Conservation (phyloP, 2,888 invertebrate genomes). For the Spatulosminthurus flaviceps region DNA sequence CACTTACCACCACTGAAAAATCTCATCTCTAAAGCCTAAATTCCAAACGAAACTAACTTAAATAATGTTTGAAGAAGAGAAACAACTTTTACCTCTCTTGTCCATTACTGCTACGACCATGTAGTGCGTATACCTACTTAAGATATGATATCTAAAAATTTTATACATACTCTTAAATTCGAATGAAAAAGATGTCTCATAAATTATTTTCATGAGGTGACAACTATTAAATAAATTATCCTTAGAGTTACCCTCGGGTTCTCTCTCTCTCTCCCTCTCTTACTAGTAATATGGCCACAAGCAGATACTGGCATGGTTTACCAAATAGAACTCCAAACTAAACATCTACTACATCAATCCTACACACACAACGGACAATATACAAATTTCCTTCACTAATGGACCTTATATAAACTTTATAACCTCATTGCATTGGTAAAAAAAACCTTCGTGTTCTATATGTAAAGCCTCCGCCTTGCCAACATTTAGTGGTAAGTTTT, state of each 20-base stretch:
- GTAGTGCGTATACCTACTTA: background rate
- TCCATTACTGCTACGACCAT: background rate
- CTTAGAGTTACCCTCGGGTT: conserved; percentile 12
- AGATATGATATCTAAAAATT: background rate
- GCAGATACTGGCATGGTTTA: background rate
- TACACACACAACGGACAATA: too few relatives aligned
- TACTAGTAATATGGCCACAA: background rate
- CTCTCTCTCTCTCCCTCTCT: conserved; percentile 9
- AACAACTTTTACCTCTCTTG: conserved; percentile 10
- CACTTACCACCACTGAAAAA: background rate
- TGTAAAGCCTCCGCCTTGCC: too few relatives aligned
- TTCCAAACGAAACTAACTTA: background rate
- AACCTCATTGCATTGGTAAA: too few relatives aligned
- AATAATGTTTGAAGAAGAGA: conserved; percentile 4
- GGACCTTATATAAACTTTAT: background rate
- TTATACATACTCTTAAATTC: background rate
- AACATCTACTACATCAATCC: background rate
- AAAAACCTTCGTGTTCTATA: too few relatives aligned
- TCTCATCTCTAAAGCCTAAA: background rate
- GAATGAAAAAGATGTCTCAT: conserved; percentile 9
- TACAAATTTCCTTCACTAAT: background rate
- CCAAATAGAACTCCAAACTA: background rate
- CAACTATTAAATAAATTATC: conserved; percentile 26
- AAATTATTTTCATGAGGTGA: conserved; percentile 33
- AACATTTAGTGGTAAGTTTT: too few relatives aligned